phyloP scores from a whole-genome alignment of 2,888 invertebrate species.

The Drosophila fulvimacula region DNA sequence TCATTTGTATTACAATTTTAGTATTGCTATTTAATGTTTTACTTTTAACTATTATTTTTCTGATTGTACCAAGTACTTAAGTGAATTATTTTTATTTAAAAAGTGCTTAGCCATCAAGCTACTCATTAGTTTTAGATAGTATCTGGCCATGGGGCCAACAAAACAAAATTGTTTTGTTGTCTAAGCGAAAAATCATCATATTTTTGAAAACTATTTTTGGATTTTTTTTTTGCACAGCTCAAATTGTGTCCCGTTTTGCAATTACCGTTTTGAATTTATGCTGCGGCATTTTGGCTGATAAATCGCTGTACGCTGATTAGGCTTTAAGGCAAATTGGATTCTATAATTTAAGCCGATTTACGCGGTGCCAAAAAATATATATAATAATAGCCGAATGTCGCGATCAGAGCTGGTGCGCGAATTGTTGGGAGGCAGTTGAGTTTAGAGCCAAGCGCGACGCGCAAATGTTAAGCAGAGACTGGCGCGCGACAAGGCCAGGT shows the following conservation, averaged over 20 bases:
- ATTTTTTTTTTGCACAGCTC: constrained; percentile 27
- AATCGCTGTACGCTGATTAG: constrained; percentile 53
- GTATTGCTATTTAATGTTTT: background rate
- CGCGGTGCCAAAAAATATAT: constrained; percentile 37
- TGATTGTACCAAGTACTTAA: background rate
- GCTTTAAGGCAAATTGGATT: constrained; percentile 53
- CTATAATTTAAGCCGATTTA: constrained; percentile 64
- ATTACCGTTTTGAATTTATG: constrained; percentile 63
- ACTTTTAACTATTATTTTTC: background rate
- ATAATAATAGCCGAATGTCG: constrained; percentile 37
- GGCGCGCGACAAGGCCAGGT: constrained; percentile 73
- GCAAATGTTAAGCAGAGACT: constrained; percentile 73
- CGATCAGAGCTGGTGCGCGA: constrained; percentile 29
- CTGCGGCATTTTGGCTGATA: constrained; percentile 55
- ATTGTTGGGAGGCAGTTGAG: constrained; percentile 13
- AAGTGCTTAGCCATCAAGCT: background rate
- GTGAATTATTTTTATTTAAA: background rate
- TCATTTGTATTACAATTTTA: background rate
- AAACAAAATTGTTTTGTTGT: background rate
- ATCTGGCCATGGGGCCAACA: constrained; percentile 17
- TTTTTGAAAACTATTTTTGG: constrained; percentile 4
- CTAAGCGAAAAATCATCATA: background rate
- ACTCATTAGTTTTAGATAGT: constrained; percentile 10
- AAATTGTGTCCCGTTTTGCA: constrained; percentile 46
- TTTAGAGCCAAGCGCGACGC: constrained; percentile 48